Base-by-base conservation (phyloP, 2,797 vertebrate genomes). In the Sternarchorhynchus goeldii region DNA sequence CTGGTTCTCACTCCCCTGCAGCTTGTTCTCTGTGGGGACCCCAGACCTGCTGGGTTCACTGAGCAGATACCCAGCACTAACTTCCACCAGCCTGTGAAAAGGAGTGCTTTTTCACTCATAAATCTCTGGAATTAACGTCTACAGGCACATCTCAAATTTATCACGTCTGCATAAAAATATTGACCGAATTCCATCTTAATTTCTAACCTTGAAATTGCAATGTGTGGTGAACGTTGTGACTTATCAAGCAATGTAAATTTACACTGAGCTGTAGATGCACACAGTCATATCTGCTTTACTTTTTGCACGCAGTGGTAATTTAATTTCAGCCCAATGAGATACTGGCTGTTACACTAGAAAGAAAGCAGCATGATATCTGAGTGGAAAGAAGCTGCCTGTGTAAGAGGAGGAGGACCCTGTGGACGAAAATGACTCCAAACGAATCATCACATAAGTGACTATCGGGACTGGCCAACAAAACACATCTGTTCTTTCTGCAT, bases 321-420 rank as follows among this genome's bases (percentile, higher is more conserved):
- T 8, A 21, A 70, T 56, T 75, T 53, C 34, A 39, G 20, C 53
- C 73, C 67, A 71, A 29, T 10, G 73, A 36, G 59, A 71, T 31
- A 41, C n/a, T 71, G 36, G 29, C 72, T 67, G 71, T 82, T 72
- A 79, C 36, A 45, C 50, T 63, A 66, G 76, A 68, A 53, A 58
- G 67, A 58, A 66, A 76, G 41, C 55, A 76, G 58, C 55, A 82
- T 31, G 67, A 75, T 70, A 32, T 62, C 55, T 21, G 56, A 75
- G 39, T 59, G 58, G 55, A 62, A 75, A 66, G 6, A 10, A 4
- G 41, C 62, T 50, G 60, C 59, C 53, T 68, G 45, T 53, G 36
- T 56, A 77, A 18, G 12, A 58, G 76, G 66, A 16, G 14, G 64
- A 18, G 29, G 70, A 65, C 59, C 39, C 34, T 70, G 17, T 36